These are phyloP conservation scores for Paelopatides confundens DNA, from an alignment of 53 echinoderm and acorn worm genomes.

Conservation along the genomic window DNA sequence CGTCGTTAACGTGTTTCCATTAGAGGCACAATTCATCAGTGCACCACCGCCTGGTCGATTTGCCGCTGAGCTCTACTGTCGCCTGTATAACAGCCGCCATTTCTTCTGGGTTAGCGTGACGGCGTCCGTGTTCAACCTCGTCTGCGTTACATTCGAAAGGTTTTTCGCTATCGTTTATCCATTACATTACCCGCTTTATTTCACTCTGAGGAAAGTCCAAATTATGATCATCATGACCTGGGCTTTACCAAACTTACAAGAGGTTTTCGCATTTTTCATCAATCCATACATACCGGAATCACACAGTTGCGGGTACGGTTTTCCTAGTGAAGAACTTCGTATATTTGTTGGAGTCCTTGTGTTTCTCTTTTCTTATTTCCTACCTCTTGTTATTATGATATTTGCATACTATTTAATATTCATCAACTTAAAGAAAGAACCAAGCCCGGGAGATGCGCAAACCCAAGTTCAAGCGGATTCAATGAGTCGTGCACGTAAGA, in stretches of 20 bases:
- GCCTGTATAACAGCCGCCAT: constrained; percentile 75
- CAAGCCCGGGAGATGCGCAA: constrained; percentile 60
- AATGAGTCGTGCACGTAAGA: constrained; percentile 83
- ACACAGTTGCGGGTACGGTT: constrained; percentile 71
- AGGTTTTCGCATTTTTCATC: constrained; percentile 86
- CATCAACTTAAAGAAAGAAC: constrained; percentile 75
- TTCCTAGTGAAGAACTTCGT: constrained; percentile 46
- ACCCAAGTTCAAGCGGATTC: constrained; percentile 57
- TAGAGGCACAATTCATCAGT: constrained; percentile 60
- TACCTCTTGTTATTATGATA: constrained; percentile 88
- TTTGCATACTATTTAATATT: constrained; percentile 88
- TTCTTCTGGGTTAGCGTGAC: constrained; percentile 96
- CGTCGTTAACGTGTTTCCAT: constrained; percentile 83
- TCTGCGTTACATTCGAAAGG: constrained; percentile 87
- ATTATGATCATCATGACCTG: constrained; percentile 75
- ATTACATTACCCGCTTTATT: constrained; percentile 81
- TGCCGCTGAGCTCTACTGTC: constrained; percentile 87
- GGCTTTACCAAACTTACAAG: constrained; percentile 81
- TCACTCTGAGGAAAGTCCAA: constrained; percentile 67
- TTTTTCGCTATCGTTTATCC: constrained; percentile 97
- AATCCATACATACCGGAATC: constrained; percentile 69
- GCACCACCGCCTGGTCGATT: constrained; percentile 52
- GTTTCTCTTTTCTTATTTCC: constrained; percentile 88
- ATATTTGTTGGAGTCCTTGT: constrained; percentile 77
- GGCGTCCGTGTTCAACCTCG: constrained; percentile 93